A percentile compares a stretch with the other conserved stretches of the same genome.
Evolutionary conservation across 2,888 invertebrate species (phyloP).

Genomic region (Pristionchus mayeri): DNA sequence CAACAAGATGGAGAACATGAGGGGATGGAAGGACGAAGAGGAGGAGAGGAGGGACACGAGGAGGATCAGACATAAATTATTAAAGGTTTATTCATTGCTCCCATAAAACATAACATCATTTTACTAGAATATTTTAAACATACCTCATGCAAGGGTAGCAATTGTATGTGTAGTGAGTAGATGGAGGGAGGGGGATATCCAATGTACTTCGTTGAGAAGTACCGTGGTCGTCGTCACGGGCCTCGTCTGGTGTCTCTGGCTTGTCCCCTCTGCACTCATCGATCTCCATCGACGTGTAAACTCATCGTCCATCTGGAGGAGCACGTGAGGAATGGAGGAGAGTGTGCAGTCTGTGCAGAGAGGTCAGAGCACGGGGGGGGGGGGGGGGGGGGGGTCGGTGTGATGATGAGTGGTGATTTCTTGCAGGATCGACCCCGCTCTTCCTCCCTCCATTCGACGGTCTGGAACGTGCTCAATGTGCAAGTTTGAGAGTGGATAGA

Average conservation of each 20-base stretch:
- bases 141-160: not conserved
- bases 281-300: not conserved
- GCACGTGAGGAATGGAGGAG: not conserved
- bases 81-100: not conserved
- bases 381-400: not conserved
- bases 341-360: not conserved
- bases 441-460: not conserved
- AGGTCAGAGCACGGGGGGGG: not conserved
- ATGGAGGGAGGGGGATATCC: too few relatives aligned
- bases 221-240: not conserved
- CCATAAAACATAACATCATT: not conserved
- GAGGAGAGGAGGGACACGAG: not conserved
- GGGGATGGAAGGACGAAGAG: not conserved
- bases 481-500: not conserved
- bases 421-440: not conserved
- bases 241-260: not conserved
- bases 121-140: not conserved
- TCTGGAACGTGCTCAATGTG: slow-evolving; percentile 6
- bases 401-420: too few relatives aligned
- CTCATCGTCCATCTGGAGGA: not conserved
- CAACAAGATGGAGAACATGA: not conserved
- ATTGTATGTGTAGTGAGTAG: too few relatives aligned
- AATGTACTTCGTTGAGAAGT: not conserved
- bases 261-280: slow-evolving; percentile 11
- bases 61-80: not conserved